Evolutionary conservation across 2,113 vertebrate species (phyloP).

Genomic region (Pomatostomus ruficeps): DNA sequence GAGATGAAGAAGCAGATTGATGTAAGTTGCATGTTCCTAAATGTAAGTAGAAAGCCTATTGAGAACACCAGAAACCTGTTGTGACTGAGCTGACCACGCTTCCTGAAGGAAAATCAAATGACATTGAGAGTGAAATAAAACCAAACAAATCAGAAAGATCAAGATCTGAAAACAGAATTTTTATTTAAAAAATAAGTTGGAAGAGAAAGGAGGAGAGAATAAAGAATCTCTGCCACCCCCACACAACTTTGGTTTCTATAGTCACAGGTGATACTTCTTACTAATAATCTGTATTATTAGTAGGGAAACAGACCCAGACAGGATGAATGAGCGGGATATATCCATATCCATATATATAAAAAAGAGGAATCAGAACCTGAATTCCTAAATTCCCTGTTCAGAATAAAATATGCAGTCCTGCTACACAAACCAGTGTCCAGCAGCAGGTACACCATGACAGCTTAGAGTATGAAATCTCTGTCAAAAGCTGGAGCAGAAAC

Average conservation of each 20-base stretch:
- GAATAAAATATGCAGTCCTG: neutral
- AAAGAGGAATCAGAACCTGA: neutral
- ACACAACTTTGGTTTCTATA: neutral
- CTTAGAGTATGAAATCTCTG: neutral
- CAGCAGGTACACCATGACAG: neutral
- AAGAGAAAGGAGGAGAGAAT: neutral
- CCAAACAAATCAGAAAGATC: neutral
- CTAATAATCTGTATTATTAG: neutral
- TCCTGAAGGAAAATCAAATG: neutral
- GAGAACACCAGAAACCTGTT: neutral
- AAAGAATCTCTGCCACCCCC: neutral
- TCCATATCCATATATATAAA: neutral
- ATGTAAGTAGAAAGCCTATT: neutral
- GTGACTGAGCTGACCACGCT: rapidly evolving
- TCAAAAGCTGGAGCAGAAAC: neutral
- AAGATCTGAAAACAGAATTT: neutral
- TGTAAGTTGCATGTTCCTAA: neutral
- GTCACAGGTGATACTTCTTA: neutral
- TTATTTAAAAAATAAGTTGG: neutral
- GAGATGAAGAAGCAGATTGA: neutral
- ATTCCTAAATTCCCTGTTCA: neutral
- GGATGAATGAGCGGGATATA: neutral
- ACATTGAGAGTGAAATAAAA: neutral
- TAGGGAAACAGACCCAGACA: neutral
- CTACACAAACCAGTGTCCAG: neutral